These are phyloP conservation scores for Alfaro cultratus DNA, from an alignment of 2,797 vertebrate species.

Conservation along the genomic window DNA sequence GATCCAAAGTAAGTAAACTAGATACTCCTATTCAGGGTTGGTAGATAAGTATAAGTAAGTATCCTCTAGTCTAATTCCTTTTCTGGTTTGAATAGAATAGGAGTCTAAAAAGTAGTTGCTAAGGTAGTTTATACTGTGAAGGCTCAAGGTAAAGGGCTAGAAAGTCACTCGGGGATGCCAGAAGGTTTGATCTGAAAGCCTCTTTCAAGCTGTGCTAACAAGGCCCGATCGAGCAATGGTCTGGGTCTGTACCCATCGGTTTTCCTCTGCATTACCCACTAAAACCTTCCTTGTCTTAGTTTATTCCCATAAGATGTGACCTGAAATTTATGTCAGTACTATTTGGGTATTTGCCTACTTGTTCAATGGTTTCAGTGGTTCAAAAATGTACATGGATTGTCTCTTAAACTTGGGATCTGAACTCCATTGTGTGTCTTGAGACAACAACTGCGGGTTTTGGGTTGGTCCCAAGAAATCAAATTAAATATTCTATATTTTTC, in stretches of 20 bases:
- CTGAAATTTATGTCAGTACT: neutral
- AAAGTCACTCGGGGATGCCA: conserved; percentile 42
- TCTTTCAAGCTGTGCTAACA: conserved; percentile 43
- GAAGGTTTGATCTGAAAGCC: conserved; percentile 25
- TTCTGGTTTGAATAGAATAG: too few relatives aligned
- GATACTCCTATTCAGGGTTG: too few relatives aligned
- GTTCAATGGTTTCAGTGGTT: neutral
- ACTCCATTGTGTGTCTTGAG: neutral
- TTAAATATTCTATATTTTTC: too few relatives aligned
- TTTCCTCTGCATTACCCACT: conserved; percentile 53
- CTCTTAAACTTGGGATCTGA: neutral
- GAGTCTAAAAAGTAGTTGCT: too few relatives aligned
- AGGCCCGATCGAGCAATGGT: conserved; percentile 36
- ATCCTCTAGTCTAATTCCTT: too few relatives aligned
- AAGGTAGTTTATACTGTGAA: conserved; percentile 24
- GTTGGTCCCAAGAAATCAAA: too few relatives aligned
- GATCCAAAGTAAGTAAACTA: too few relatives aligned
- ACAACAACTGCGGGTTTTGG: too few relatives aligned
- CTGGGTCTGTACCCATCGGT: conserved; percentile 35
- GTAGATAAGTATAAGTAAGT: too few relatives aligned
- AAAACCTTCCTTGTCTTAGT: conserved; percentile 31
- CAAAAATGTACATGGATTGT: neutral
- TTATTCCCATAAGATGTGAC: neutral
- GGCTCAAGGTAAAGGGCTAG: conserved; percentile 20
- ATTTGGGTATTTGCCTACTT: neutral